phyloP scores from a whole-genome alignment of 2,888 invertebrate species.

The Watsonalla binaria region DNA sequence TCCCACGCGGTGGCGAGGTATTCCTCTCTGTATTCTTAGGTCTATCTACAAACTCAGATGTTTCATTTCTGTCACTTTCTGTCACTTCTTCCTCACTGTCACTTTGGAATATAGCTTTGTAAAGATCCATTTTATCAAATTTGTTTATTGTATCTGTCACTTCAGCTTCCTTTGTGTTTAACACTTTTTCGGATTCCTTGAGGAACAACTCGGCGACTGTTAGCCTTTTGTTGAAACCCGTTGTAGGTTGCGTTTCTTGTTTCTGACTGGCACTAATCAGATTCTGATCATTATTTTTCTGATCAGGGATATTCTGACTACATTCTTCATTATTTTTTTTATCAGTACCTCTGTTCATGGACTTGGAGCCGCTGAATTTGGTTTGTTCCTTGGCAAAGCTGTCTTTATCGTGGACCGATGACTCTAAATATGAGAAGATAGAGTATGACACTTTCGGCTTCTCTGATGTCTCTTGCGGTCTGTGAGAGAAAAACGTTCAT shows the following conservation, averaged over 20 bases:
- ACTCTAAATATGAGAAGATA: slow-evolving; percentile 87
- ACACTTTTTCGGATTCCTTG: slow-evolving; percentile 62
- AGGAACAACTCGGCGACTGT: slow-evolving; percentile 70
- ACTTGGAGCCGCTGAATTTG: slow-evolving; percentile 65
- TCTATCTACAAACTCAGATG: slow-evolving; percentile 42
- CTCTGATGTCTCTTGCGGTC: slow-evolving; percentile 59
- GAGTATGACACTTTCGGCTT: slow-evolving; percentile 84
- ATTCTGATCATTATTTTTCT: slow-evolving; percentile 2
- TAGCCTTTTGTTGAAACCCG: slow-evolving; percentile 52
- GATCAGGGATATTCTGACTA: slow-evolving; percentile 2
- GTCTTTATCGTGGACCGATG: slow-evolving; percentile 75
- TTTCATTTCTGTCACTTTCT: slow-evolving; percentile 12
- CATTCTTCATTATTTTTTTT: slow-evolving; percentile 2
- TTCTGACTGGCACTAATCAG: neutral
- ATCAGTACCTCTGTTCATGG: slow-evolving; percentile 23
- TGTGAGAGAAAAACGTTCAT: slow-evolving; percentile 32
- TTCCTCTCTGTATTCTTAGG: slow-evolving; percentile 81
- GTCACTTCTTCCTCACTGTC: slow-evolving; percentile 83
- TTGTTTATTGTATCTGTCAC: slow-evolving; percentile 64
- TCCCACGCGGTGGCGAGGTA: slow-evolving; percentile 84
- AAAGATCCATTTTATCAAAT: slow-evolving; percentile 84
- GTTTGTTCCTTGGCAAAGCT: slow-evolving; percentile 72
- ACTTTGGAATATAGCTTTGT: slow-evolving; percentile 92
- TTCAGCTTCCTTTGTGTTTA: slow-evolving; percentile 37
- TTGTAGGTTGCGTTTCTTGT: neutral